phyloP scores from a whole-genome alignment of 1,140 invertebrate species.

The Philopotamus ludificatus region DNA sequence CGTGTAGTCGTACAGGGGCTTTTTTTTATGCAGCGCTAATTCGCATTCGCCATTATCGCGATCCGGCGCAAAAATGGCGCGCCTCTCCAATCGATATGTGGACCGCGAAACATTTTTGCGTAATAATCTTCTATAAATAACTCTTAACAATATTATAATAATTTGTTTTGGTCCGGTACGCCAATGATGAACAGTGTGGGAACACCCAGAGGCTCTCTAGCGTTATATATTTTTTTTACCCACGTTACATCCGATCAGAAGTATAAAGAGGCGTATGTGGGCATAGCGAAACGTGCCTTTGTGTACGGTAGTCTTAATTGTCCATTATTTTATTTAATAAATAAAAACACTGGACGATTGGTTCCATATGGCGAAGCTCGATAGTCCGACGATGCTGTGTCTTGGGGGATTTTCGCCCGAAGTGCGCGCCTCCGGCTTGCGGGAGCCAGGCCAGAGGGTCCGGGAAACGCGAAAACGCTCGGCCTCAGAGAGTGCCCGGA shows the following conservation, averaged over 20 bases:
- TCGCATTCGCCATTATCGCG: neutral
- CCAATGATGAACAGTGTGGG: conserved; percentile 17
- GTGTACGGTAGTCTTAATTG: conserved; percentile 21
- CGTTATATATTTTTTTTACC: conserved; percentile 20
- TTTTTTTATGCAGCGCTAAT: neutral
- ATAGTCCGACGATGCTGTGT: too few relatives aligned
- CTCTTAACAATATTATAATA: too few relatives aligned
- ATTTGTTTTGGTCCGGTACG: neutral
- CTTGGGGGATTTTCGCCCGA: too few relatives aligned
- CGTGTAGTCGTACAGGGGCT: too few relatives aligned
- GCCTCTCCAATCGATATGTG: neutral
- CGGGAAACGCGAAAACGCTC: too few relatives aligned
- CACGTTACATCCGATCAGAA: conserved; percentile 5
- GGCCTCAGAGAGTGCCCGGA: too few relatives aligned
- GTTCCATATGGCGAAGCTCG: too few relatives aligned
- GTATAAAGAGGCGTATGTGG: conserved; percentile 14
- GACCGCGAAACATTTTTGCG: too few relatives aligned
- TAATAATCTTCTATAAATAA: too few relatives aligned
- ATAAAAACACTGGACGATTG: too few relatives aligned
- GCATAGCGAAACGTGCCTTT: conserved; percentile 25
- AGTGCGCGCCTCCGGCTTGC: too few relatives aligned
- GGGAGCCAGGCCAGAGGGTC: too few relatives aligned
- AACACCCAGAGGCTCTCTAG: conserved; percentile 25
- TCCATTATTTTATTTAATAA: conserved; percentile 13
- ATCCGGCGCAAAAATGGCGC: neutral